Evolutionary conservation across 2,888 invertebrate species (phyloP).

Genomic region (Graphium colonna): DNA sequence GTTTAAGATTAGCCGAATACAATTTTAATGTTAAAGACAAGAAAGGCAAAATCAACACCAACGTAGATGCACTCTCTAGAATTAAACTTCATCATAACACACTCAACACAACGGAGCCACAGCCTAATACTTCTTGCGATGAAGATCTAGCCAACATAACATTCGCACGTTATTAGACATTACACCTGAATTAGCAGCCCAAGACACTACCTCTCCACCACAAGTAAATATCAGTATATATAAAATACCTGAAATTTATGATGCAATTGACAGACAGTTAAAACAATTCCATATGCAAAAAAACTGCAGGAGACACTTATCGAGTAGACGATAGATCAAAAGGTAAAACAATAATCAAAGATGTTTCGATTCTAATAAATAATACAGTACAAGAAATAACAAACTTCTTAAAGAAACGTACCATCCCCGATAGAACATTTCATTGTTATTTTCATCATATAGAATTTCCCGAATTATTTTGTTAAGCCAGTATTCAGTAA

Average conservation of each 20-base stretch:
- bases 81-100: conserved; percentile 24
- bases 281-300: conserved; percentile 34
- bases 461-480: conserved; percentile 24
- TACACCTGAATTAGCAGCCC: conserved; percentile 8
- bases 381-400: conserved; percentile 21
- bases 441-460: conserved; percentile 21
- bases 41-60: conserved; percentile 34
- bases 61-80: conserved; percentile 36
- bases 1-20: conserved; percentile 37
- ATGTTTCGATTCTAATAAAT: conserved; percentile 23
- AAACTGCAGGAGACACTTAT: conserved; percentile 17
- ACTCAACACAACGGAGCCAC: not conserved
- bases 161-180: not conserved
- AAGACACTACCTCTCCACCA: conserved; percentile 1
- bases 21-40: conserved; percentile 34
- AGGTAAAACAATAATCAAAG: conserved; percentile 23
- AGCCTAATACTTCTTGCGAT: conserved; percentile 10
- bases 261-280: conserved; percentile 33
- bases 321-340: conserved; percentile 27
- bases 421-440: conserved; percentile 18
- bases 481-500: conserved; percentile 24
- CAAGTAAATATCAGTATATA: conserved; percentile 14
- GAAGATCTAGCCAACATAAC: conserved; percentile 2
- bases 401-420: conserved; percentile 23
- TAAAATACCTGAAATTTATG: conserved; percentile 24